Percentiles rank a stretch among this genome's conserved stretches.
Conservation (phyloP, 2,113 vertebrate genomes). For the Raja brachyura region DNA sequence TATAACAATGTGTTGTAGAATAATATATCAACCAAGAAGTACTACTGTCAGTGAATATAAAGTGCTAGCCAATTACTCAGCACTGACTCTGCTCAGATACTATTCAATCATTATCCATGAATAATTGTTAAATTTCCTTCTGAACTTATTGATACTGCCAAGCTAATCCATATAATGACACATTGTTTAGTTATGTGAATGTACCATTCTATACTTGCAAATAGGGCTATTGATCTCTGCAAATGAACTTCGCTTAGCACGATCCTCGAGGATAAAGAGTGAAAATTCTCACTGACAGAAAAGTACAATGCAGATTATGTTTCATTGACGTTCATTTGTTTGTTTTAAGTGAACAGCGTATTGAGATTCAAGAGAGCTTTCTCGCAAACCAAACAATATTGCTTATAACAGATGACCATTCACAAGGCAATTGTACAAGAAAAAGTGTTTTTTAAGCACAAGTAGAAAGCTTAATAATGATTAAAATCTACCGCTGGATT, state of each 20-base stretch:
- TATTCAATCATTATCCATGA: not conserved
- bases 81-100: not conserved
- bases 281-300: not conserved
- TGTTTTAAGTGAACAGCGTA: not conserved
- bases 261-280: not conserved
- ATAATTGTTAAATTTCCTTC: not conserved
- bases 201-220: not conserved
- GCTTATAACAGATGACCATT: not conserved
- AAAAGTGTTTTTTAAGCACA: not conserved
- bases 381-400: not conserved
- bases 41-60: not conserved
- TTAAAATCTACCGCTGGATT: not conserved
- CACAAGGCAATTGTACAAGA: not conserved
- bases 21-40: not conserved
- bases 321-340: not conserved
- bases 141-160: not conserved
- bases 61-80: not conserved
- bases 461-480: not conserved
- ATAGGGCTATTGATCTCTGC: not conserved
- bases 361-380: not conserved
- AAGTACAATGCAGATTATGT: not conserved
- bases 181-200: not conserved
- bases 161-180: not conserved
- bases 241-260: not conserved
- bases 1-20: not conserved